Evolutionary conservation across 2,888 invertebrate genomes (phyloP), one percentile per base, ranked within the genome.

Genomic region (Margaritifera margaritifera): DNA sequence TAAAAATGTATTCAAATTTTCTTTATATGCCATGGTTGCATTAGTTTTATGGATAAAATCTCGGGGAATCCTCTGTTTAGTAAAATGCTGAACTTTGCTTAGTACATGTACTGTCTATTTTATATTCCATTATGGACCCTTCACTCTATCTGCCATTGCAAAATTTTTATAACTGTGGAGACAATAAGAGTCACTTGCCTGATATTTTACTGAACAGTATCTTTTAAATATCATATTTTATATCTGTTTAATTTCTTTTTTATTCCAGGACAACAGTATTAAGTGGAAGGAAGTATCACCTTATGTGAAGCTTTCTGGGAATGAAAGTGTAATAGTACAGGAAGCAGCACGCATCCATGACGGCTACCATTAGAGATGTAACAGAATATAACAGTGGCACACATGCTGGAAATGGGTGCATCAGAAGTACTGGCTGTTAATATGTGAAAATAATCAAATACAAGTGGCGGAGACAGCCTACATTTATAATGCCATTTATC

Each of bases 221-320:
- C 52, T 57, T 60, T 63, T 42, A 64, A 66, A 57, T 3, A 58
- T 63, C 20, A 25, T 24, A 25, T 24, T 1, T 61, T 22, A 62
- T 24, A 25, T 20, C 57, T 8, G 24, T 42, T 31, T 25, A 61
- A 62, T 6, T 50, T 63, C 22, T 51, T 54, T 53, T 57, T 66
- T 22, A 50, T 72, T 70, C 19, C 72, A 86, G 86, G 80, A 80
- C 22, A 80, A 77, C 62, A 80, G 74, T 65, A 73, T 79, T 4
- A 82, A 75, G 51, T 86, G 86, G 86, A 83, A 84, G 59, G 86
- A 86, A 56, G 80, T 85, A n/a, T 84, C 84, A 8, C 79, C 82
- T 0, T 81, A 82, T 77, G 82, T 82, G 59, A 84, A 80, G 71
- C 80, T 86, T 53, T 80, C 80, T 69, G 84, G 84, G 56, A 85